Base-by-base conservation (phyloP, 2,113 vertebrate species). In the Brachirus orientalis region DNA sequence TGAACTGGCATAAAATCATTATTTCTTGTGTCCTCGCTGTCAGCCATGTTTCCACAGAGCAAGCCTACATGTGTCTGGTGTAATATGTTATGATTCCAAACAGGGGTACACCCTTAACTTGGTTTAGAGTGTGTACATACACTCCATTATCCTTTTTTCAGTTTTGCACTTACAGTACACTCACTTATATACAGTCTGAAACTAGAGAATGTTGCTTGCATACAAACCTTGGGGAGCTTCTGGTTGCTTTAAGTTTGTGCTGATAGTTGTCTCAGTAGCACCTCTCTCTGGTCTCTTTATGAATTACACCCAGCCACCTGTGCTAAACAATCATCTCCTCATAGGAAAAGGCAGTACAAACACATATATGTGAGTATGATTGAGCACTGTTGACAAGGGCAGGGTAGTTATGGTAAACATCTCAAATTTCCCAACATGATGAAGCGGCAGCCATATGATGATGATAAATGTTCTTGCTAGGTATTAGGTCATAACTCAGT, bases 1-100 rank as follows among this genome's bases (percentile, higher is more conserved):
- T n/a, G n/a, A n/a, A n/a, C n/a, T n/a, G n/a, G n/a, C n/a, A n/a
- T n/a, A n/a, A n/a, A n/a, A n/a, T n/a, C n/a, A n/a, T n/a, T n/a
- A n/a, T n/a, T n/a, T n/a, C n/a, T n/a, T n/a, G n/a, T n/a, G n/a
- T n/a, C n/a, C n/a, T n/a, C n/a, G n/a, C n/a, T n/a, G n/a, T n/a
- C n/a, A n/a, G n/a, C n/a, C n/a, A n/a, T n/a, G n/a, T n/a, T n/a
- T n/a, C n/a, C n/a, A n/a, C n/a, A n/a, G n/a, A n/a, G n/a, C n/a
- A n/a, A n/a, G n/a, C n/a, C n/a, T n/a, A n/a, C n/a, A n/a, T n/a
- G n/a, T n/a, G n/a, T n/a, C n/a, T n/a, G n/a, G n/a, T n/a, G n/a
- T n/a, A n/a, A n/a, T n/a, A 53, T 70, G 63, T 84, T 73, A 68
- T 82, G 65, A 37, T 50, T 57, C 47, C 48, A 36, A 47, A 28